Evolutionary conservation across 2,113 vertebrate genomes (phyloP), one percentile per base, ranked within the genome.

Genomic region (Limanda limanda): DNA sequence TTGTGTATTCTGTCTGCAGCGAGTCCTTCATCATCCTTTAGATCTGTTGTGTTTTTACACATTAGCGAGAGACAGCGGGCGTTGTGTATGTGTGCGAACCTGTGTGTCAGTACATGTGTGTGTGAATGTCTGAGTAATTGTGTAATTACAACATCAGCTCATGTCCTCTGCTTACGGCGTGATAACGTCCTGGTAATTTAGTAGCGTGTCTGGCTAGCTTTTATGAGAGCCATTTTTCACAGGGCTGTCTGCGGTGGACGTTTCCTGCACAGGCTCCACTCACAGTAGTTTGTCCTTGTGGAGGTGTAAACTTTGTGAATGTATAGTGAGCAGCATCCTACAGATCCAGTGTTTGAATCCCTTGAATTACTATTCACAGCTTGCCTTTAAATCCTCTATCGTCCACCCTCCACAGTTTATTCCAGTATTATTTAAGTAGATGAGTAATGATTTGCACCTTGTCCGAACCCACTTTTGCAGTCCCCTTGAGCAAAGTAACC

Each of bases 161-260:
- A 67, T 84, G 89, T 84, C 73, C 78, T 78, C 55, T 63, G 72
- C 65, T 83, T 58, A 81, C 11, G 23, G 58, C 42, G 8, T 21
- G 71, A 78, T 78, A 48, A 77, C 35, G 1, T 78, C 7, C 55
- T 55, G 35, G 57, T 87, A 87, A 87, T 83, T 83, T 78, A 89
- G 69, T 68, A 54, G 57, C 37, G 3, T 71, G 72, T 76, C 24
- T 72, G 74, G 63, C 79, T 31, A 45, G 20, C 64, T 85, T 90
- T 89, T 90, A 86, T 85, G 81, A 86, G 71, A 72, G 75, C 35
- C 42, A 65, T 88, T 87, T 91, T 87, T 89, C 79, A 81, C 31
- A 31, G 31, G 31, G 31, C 5, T 69, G 64, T 83, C 65, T 65
- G 56, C n/a, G 5, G 35, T 47, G 40, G 76, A 76, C 68, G 67